phyloP scores from a whole-genome alignment of 1,140 invertebrate species.

The Rhyacophila brunnea region DNA sequence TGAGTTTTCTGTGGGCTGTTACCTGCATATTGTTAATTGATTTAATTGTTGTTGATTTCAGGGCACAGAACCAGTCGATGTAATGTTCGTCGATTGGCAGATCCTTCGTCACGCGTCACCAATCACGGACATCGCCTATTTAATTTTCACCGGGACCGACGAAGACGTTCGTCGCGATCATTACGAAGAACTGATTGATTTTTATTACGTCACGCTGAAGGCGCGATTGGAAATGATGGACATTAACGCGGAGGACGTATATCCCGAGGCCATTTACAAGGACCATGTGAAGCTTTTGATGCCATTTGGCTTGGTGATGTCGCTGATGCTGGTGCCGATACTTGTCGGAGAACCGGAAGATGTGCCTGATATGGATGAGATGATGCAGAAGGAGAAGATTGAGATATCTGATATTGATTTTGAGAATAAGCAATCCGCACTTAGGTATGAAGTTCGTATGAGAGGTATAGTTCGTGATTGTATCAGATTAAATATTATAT shows the following conservation, averaged over 20 bases:
- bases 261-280: slow-evolving; percentile 27
- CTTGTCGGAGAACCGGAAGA: slow-evolving; percentile 21
- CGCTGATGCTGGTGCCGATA: slow-evolving; percentile 17
- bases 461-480: neutral
- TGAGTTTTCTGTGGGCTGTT: too few relatives aligned
- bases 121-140: slow-evolving; percentile 47
- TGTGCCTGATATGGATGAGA: slow-evolving; percentile 15
- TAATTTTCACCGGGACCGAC: slow-evolving; percentile 46
- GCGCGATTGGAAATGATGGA: slow-evolving; percentile 44
- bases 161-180: slow-evolving; percentile 38
- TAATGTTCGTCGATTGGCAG: slow-evolving; percentile 50
- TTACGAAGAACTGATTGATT: slow-evolving; percentile 49
- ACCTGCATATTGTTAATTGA: too few relatives aligned
- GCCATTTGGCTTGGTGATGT: slow-evolving; percentile 21
- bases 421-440: neutral
- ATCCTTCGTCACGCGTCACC: slow-evolving; percentile 45
- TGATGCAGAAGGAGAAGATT: slow-evolving; percentile 15
- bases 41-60: slow-evolving; percentile 9
- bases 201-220: slow-evolving; percentile 56
- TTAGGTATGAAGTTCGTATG: neutral
- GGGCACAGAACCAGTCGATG: slow-evolving; percentile 33
- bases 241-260: slow-evolving; percentile 42
- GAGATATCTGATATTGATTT: slow-evolving; percentile 3
- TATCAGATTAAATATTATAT: too few relatives aligned
- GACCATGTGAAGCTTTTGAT: slow-evolving; percentile 13